Base-by-base conservation (phyloP, 2,888 invertebrate genomes). In the Agrochola macilenta region DNA sequence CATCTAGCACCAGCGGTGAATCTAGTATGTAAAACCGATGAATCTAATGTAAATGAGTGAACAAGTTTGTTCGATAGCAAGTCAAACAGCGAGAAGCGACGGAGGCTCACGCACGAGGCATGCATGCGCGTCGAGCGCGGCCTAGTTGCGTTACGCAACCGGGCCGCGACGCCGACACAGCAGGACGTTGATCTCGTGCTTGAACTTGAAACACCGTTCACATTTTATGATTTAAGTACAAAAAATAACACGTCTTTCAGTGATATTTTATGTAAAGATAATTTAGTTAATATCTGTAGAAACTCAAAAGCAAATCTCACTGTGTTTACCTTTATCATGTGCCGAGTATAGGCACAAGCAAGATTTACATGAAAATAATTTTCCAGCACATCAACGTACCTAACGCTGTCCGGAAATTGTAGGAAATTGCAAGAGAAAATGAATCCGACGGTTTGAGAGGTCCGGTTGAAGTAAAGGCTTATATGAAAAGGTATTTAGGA, bases 381-480 rank as follows among this genome's bases (percentile, higher is more conserved):
- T 95, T 94, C 92, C 92, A 93, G 91, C 92, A 92, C 93, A 94
- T 93, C 94, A 93, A 93, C 92, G 91, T 93, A 94, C 94, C 92
- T 94, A 95, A 94, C 93, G 95, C 88, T 94, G 93, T 82, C 96
- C 96, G 96, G 96, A 96, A 96, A 96, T 96, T 96, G 95, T 96
- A 96, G 96, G 96, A 96, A 96, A 96, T 96, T 96, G 95, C 96
- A 94, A 94, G 95, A 96, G 96, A 96, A 96, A 96, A 96, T 96
- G 96, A 96, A 95, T 95, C 94, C 93, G 92, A 93, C 94, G 93
- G 93, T 93, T 94, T 93, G 93, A 94, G 93, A 95, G 95, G 93
- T 94, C 93, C 93, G 92, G 91, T 91, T 90, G 89, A 87, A 90
- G 81, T 83, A 80, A 83, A 78, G 79, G 81, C 73, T 84, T 88